Evolutionary conservation across 2,888 invertebrate genomes (phyloP).

Genomic region (Notocelia uddmanniana): DNA sequence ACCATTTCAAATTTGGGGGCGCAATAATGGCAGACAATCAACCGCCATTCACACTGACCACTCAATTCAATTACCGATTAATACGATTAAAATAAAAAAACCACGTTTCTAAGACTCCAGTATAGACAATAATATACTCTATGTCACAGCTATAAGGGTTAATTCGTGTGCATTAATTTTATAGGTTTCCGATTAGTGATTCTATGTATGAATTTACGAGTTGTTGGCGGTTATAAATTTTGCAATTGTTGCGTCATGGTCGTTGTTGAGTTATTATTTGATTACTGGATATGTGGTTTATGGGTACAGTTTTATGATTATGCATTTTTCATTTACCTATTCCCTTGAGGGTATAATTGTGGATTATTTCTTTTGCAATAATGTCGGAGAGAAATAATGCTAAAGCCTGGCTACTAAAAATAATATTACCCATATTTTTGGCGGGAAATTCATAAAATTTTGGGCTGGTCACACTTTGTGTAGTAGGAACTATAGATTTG

Average conservation of each 20-base stretch:
- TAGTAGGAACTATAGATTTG: no score
- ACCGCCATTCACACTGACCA: constrained; percentile 62
- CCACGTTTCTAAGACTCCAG: neutral
- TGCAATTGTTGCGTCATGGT: constrained; percentile 61
- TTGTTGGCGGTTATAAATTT: constrained; percentile 78
- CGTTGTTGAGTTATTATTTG: constrained; percentile 72
- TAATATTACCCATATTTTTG: no score
- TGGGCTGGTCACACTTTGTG: no score
- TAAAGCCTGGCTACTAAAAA: no score
- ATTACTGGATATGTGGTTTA: constrained; percentile 74
- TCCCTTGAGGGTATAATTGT: neutral
- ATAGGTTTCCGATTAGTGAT: constrained; percentile 72
- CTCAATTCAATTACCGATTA: constrained; percentile 58
- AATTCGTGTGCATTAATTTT: constrained; percentile 46
- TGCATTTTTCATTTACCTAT: constrained; percentile 53
- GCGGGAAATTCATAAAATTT: no score
- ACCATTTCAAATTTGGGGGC: constrained; percentile 52
- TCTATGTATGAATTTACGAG: constrained; percentile 67
- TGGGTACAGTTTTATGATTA: constrained; percentile 67
- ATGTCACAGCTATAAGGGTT: neutral
- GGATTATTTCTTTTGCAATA: neutral
- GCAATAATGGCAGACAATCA: constrained; percentile 62
- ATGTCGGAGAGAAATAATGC: no score
- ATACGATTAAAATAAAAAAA: constrained; percentile 47
- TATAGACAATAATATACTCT: neutral